These are phyloP conservation scores for Chelon labrosus DNA, from an alignment of 2,797 vertebrate species.

Conservation along the genomic window DNA sequence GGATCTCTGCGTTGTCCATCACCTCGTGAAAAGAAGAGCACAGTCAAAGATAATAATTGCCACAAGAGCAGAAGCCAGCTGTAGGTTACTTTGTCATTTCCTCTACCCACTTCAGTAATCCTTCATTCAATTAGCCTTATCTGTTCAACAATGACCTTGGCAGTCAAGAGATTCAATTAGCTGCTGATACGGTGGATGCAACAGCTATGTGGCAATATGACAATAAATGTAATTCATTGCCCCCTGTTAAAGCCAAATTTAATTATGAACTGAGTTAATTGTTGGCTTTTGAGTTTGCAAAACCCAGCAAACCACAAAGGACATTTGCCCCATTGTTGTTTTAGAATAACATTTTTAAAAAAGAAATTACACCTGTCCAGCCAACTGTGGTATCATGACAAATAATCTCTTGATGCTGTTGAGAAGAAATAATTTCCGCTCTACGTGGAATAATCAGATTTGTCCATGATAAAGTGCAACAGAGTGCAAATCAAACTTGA, in stretches of 20 bases:
- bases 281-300: constrained; percentile 17
- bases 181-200: constrained; percentile 31
- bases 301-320: constrained; percentile 16
- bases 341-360: constrained; percentile 29
- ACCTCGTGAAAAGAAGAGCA: constrained; percentile 77
- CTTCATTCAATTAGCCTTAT: constrained; percentile 56
- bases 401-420: constrained; percentile 11
- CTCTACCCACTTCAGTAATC: constrained; percentile 50
- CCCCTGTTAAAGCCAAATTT: constrained; percentile 38
- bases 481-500: not conserved
- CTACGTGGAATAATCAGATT: not conserved
- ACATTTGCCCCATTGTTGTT: constrained; percentile 44
- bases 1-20: constrained; percentile 96
- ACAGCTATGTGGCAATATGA: constrained; percentile 25
- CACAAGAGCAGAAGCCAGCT: constrained; percentile 19
- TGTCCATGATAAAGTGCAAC: not conserved
- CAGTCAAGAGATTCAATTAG: constrained; percentile 56
- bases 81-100: constrained; percentile 50
- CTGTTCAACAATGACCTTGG: constrained; percentile 47
- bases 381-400: constrained; percentile 8
- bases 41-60: constrained; percentile 25
- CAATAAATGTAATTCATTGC: constrained; percentile 44
- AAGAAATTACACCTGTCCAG: constrained; percentile 3
- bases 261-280: constrained; percentile 46
- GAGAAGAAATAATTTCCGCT: not conserved